Evolutionary conservation across 1,140 invertebrate genomes (phyloP), one percentile per base, ranked within the genome.

Genomic region (Zaprionus capensis): DNA sequence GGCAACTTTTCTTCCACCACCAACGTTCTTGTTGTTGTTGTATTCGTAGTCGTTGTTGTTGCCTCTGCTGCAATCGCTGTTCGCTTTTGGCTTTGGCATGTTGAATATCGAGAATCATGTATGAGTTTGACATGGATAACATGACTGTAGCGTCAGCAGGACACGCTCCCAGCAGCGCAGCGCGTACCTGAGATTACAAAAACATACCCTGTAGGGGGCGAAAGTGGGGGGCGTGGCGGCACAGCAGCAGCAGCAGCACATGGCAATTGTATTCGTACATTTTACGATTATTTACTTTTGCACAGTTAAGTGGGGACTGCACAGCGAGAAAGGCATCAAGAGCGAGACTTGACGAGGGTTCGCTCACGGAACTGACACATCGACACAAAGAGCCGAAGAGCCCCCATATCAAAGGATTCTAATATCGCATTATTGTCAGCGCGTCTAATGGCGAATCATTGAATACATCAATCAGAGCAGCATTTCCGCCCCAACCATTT

Each of bases 71-170:
- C 58, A 63, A 58, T 71, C 68, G 69, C 58, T 77, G 77, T 81
- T 74, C 67, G 78, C 68, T 78, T 80, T 87, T 77, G 77, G 69
- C 76, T 72, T 87, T 80, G 80, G 80, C 83, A 88, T 87, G 84
- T 71, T 71, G 71, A 68, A 36, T 73, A 68, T 68, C 57, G 78
- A 57, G 78, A 88, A 79, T 88, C 81, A 85, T 85, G 85, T 72
- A 81, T 90, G 81, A 90, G 75, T 82, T 85, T 90, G 85, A 90
- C 85, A 88, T 90, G 84, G 85, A 85, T 82, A 88, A 82, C 70
- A 67, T 77, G 79, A 68, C 59, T 76, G 76, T 56, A 68, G 77
- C 81, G 71, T 59, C 62, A 49, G 34, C 63, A 64, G 55, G 68
- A 51, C 38, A 36, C 38, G 73, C 49, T 55, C 44, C 58, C 55